These are phyloP conservation scores for Mythimna pallens DNA, from an alignment of 2,888 invertebrate genomes.

Conservation along the genomic window DNA sequence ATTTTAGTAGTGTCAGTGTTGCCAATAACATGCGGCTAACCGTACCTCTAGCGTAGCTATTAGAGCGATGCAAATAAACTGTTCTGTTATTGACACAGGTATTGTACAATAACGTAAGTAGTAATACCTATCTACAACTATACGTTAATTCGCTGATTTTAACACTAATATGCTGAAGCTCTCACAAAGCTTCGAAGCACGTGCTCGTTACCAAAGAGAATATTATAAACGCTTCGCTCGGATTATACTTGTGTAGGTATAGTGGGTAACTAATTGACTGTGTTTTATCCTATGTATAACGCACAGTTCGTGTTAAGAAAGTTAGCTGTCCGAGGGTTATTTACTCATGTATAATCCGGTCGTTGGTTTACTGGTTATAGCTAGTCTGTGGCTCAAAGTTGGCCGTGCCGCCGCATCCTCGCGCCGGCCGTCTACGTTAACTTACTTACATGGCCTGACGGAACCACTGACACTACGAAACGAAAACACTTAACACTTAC, in stretches of 20 bases:
- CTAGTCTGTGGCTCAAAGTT: constrained; percentile 60
- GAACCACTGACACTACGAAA: constrained; percentile 62
- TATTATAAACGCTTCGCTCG: constrained; percentile 19
- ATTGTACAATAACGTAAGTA: neutral
- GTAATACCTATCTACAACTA: neutral
- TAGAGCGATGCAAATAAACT: neutral
- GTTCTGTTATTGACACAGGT: neutral
- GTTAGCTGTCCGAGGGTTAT: constrained; percentile 31
- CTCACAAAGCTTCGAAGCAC: constrained; percentile 37
- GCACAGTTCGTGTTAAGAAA: constrained; percentile 20
- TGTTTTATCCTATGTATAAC: constrained; percentile 5
- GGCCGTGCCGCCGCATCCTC: constrained; percentile 59
- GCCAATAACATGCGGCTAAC: neutral
- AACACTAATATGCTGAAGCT: constrained; percentile 8
- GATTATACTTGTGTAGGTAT: neutral
- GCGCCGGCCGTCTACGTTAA: constrained; percentile 55
- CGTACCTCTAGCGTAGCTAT: neutral
- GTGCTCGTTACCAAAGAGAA: constrained; percentile 38
- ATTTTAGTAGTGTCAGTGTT: neutral
- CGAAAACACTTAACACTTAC: constrained; percentile 74
- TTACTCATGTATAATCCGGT: constrained; percentile 26
- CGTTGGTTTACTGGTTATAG: constrained; percentile 53
- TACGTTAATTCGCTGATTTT: neutral
- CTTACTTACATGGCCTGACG: constrained; percentile 57
- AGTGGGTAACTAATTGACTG: neutral